phyloP scores from a whole-genome alignment of 1,140 invertebrate genomes.

The Calephelis nemesis region DNA sequence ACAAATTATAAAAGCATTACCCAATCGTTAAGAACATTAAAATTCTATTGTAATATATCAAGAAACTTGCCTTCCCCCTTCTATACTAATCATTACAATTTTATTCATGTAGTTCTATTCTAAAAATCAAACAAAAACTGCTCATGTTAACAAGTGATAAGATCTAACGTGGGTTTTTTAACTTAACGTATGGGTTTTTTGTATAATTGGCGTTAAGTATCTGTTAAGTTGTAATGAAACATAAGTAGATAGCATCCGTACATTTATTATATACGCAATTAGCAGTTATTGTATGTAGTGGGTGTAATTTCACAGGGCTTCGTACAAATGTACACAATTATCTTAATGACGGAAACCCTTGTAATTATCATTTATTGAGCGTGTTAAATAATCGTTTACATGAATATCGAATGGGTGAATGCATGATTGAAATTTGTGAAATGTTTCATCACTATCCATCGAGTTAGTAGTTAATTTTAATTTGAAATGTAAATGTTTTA shows the following conservation, averaged over 20 bases:
- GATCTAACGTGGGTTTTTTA: neutral
- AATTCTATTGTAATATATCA: constrained; percentile 75
- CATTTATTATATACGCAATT: constrained; percentile 59
- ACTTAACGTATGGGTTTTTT: constrained; percentile 26
- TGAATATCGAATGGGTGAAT: constrained; percentile 12
- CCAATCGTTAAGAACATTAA: constrained; percentile 65
- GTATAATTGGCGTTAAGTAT: constrained; percentile 73
- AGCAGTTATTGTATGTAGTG: constrained; percentile 58
- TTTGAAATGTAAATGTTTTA: too few relatives aligned
- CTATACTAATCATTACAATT: constrained; percentile 46
- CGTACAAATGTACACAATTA: constrained; percentile 46
- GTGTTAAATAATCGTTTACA: constrained; percentile 28
- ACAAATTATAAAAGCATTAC: constrained; percentile 76
- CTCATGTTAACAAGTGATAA: constrained; percentile 36
- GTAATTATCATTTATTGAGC: constrained; percentile 39
- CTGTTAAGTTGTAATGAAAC: constrained; percentile 73
- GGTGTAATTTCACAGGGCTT: constrained; percentile 52
- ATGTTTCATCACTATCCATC: too few relatives aligned
- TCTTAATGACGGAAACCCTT: constrained; percentile 45
- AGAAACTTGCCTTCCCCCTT: constrained; percentile 66
- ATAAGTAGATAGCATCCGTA: constrained; percentile 68
- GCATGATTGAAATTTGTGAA: neutral
- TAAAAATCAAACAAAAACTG: neutral
- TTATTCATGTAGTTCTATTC: constrained; percentile 23
- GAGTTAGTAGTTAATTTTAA: too few relatives aligned